phyloP scores from a whole-genome alignment of 1,140 invertebrate species.

The Rhagoletis zephyria region DNA sequence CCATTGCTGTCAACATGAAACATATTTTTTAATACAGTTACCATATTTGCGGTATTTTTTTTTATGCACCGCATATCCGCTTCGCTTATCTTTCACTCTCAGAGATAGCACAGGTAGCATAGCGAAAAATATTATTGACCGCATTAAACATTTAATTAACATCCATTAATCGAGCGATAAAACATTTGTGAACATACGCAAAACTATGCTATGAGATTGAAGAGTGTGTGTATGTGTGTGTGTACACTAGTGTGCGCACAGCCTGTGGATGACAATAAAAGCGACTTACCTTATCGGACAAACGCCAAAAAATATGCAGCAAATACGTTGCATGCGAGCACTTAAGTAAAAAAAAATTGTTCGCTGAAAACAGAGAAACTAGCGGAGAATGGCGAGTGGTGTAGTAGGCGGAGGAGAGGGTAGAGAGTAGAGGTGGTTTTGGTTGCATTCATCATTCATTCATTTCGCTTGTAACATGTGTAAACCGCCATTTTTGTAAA shows the following conservation, averaged over 20 bases:
- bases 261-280: neutral
- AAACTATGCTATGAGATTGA: neutral
- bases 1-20: neutral
- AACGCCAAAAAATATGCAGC: conserved; percentile 36
- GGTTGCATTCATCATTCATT: conserved; percentile 44
- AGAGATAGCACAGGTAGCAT: neutral
- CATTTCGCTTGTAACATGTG: conserved; percentile 44
- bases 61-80: neutral
- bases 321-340: neutral
- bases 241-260: neutral
- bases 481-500: conserved; percentile 1
- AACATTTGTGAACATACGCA: conserved; percentile 33
- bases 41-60: neutral
- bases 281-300: conserved; percentile 15
- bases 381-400: neutral
- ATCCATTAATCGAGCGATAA: conserved; percentile 47
- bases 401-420: neutral
- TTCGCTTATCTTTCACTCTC: conserved; percentile 6
- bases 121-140: conserved; percentile 45
- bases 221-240: neutral
- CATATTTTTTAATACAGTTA: conserved; percentile 6
- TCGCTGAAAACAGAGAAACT: no score
- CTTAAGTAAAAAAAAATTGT: neutral
- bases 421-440: neutral
- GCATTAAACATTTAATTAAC: conserved; percentile 52